Conservation (phyloP, 2,113 vertebrate genomes). For the Gymnogyps californianus region DNA sequence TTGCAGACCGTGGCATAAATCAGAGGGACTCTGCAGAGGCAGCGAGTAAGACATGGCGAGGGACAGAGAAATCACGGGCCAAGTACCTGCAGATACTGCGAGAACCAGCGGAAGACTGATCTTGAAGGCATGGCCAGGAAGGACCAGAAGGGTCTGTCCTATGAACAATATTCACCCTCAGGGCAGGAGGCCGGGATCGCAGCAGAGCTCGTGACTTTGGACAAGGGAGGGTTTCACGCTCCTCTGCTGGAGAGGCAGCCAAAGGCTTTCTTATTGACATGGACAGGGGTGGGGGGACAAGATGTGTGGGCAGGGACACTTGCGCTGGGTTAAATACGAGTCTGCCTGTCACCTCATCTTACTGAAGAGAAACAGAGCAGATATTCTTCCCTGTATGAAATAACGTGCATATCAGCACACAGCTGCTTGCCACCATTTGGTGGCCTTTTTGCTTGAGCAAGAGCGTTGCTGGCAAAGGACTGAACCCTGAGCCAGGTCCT, state of each 20-base stretch:
- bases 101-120: background rate
- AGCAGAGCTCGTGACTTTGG: background rate
- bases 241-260: background rate
- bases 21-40: background rate
- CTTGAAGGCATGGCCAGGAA: background rate
- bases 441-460: background rate
- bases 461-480: background rate
- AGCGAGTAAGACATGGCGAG: fast-evolving
- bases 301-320: background rate
- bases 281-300: fast-evolving
- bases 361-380: background rate
- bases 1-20: background rate
- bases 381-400: fast-evolving
- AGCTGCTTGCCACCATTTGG: background rate
- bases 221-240: background rate
- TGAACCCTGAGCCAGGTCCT: background rate
- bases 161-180: background rate
- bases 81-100: background rate
- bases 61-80: background rate
- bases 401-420: background rate
- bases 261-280: background rate
- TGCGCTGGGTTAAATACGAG: background rate
- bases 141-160: background rate
- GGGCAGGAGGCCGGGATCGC: background rate
- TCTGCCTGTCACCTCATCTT: background rate